phyloP scores from a whole-genome alignment of 2,797 vertebrate species.

The Lepus townsendii region DNA sequence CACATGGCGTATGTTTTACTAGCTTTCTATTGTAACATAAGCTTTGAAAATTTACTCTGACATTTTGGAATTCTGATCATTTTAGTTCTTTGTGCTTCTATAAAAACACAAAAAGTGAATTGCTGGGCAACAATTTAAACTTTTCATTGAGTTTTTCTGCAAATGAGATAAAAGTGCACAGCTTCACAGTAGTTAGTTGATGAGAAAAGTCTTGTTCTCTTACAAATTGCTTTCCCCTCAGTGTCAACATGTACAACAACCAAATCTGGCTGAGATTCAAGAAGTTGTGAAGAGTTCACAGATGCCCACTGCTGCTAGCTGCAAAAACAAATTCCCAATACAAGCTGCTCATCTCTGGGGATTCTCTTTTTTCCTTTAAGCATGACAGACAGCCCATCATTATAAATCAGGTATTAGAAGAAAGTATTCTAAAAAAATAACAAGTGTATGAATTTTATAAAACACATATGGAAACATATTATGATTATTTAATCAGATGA shows the following conservation, averaged over 20 bases:
- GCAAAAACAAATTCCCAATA: background rate
- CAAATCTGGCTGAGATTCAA: background rate
- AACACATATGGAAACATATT: background rate
- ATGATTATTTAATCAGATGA: constrained; percentile 15
- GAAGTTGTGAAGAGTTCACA: background rate
- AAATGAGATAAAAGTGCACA: constrained; percentile 31
- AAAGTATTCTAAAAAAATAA: background rate
- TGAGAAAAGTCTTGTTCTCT: background rate
- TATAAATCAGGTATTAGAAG: constrained; percentile 1
- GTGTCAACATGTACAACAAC: background rate
- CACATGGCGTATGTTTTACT: background rate
- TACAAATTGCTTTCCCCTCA: constrained; percentile 53
- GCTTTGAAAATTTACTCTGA: constrained; percentile 6
- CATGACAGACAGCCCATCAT: background rate
- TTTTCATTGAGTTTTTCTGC: constrained; percentile 12
- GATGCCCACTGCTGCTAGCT: background rate
- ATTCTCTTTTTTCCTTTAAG: background rate
- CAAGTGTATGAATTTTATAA: background rate
- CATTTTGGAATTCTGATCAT: constrained; percentile 58
- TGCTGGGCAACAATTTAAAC: constrained; percentile 39
- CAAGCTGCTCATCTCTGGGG: background rate
- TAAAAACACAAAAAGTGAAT: constrained; percentile 49
- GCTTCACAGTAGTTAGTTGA: constrained; percentile 15
- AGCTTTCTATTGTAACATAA: constrained; percentile 13
- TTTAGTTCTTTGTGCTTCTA: constrained; percentile 16